Percentiles rank a stretch among this genome's conserved stretches.
Conservation (phyloP, 23 tunicate genomes). For the Ciona savignyi region DNA sequence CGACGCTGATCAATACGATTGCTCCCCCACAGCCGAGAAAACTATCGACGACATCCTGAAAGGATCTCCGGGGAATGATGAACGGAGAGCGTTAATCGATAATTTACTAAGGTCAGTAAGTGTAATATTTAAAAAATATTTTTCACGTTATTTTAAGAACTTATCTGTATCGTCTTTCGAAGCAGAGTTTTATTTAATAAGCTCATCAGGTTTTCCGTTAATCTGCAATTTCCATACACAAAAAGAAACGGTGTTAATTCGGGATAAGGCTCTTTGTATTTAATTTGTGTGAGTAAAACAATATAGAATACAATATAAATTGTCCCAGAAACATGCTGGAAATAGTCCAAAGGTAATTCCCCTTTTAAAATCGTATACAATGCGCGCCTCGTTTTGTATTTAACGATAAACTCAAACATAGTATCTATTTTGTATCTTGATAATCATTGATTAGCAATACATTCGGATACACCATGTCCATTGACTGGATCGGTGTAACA, state of each 20-base stretch:
- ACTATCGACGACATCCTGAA: conserved; percentile 72
- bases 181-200: too few species aligned
- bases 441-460: not conserved
- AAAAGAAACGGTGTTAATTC: too few species aligned
- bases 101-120: conserved; percentile 38
- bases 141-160: not conserved
- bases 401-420: not conserved
- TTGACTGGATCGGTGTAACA: not conserved
- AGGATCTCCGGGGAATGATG: conserved; percentile 74
- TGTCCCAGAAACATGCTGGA: not conserved
- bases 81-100: conserved; percentile 37
- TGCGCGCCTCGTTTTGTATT: not conserved
- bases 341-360: not conserved
- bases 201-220: too few species aligned
- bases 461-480: not conserved
- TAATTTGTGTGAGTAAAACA: not conserved
- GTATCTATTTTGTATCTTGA: not conserved
- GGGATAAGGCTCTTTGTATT: not conserved
- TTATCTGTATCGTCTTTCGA: too few species aligned
- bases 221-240: too few species aligned
- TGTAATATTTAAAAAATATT: not conserved
- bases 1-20: conserved; percentile 38
- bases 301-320: not conserved
- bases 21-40: conserved; percentile 39
- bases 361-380: not conserved